Conservation (phyloP, 2,797 vertebrate genomes). For the Rachycentron canadum region DNA sequence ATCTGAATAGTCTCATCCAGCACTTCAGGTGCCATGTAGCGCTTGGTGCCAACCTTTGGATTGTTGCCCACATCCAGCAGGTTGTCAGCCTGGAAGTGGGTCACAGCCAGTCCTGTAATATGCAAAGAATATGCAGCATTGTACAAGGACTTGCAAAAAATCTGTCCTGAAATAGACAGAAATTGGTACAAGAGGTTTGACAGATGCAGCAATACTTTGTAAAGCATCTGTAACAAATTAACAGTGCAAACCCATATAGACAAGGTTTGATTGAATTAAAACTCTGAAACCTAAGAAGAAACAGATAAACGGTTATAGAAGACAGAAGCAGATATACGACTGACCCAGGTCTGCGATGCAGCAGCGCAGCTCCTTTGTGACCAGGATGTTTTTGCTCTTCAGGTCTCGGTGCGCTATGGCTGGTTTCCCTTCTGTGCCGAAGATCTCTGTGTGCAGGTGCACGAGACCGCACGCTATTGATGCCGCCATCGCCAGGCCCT, state of each 20-base stretch:
- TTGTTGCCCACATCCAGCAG: conserved; percentile 89
- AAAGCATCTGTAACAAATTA: neutral
- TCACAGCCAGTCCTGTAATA: conserved; percentile 86
- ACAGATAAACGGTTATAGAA: neutral
- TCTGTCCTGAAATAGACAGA: conserved; percentile 1
- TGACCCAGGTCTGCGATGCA: conserved; percentile 89
- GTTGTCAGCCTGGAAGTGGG: conserved; percentile 88
- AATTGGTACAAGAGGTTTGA: neutral
- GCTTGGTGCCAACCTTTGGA: conserved; percentile 89
- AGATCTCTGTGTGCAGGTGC: conserved; percentile 89
- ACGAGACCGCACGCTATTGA: conserved; percentile 86
- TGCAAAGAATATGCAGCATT: neutral
- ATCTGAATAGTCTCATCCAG: conserved; percentile 88
- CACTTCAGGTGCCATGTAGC: conserved; percentile 90
- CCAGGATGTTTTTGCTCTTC: conserved; percentile 90
- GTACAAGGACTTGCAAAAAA: neutral
- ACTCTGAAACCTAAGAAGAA: neutral
- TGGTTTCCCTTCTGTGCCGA: conserved; percentile 88
- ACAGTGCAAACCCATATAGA: neutral
- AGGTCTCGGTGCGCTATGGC: conserved; percentile 89
- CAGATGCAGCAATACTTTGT: too few relatives aligned
- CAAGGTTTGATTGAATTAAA: neutral
- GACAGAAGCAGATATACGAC: neutral
- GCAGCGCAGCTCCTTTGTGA: conserved; percentile 88
- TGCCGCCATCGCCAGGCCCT: conserved; percentile 87